A percentile compares a stretch with the other conserved stretches of the same genome.
These are phyloP conservation scores for Delichon dasypus DNA, from an alignment of 2,797 vertebrate genomes.

Conservation along the genomic window DNA sequence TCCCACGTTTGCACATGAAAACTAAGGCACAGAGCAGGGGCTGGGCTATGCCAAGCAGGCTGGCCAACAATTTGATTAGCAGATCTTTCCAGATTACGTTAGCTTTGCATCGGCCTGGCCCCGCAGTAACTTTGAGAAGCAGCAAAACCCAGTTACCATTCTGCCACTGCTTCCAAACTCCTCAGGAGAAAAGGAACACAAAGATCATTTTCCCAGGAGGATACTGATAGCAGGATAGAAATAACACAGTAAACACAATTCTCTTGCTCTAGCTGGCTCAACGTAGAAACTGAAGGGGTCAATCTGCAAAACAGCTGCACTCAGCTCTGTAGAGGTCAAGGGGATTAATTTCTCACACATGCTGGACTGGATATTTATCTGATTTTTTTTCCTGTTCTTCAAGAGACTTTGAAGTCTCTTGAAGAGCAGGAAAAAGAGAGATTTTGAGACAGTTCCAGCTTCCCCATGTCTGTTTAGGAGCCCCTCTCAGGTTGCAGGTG, in stretches of 20 bases:
- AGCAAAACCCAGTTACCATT: neutral
- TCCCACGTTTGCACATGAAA: neutral
- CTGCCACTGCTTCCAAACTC: neutral
- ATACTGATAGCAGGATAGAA: neutral
- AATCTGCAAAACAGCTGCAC: conserved; percentile 1
- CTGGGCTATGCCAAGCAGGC: neutral
- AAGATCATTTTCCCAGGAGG: neutral
- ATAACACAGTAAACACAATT: neutral
- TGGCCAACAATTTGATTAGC: neutral
- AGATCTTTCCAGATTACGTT: neutral
- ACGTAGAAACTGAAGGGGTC: neutral
- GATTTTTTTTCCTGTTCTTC: neutral
- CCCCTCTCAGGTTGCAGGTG: neutral
- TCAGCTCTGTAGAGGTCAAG: neutral
- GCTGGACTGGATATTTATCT: neutral
- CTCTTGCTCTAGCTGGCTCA: neutral
- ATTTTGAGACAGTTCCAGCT: neutral
- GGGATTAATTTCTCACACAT: conserved; percentile 14
- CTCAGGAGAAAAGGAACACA: neutral
- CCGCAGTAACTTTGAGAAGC: neutral
- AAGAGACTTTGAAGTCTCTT: neutral
- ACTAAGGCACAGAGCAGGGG: neutral
- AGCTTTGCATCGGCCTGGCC: neutral
- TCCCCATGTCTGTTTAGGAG: neutral
- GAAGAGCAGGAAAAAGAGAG: neutral